Conservation (phyloP, 2,888 invertebrate species). For the Lycophotia porphyrea region DNA sequence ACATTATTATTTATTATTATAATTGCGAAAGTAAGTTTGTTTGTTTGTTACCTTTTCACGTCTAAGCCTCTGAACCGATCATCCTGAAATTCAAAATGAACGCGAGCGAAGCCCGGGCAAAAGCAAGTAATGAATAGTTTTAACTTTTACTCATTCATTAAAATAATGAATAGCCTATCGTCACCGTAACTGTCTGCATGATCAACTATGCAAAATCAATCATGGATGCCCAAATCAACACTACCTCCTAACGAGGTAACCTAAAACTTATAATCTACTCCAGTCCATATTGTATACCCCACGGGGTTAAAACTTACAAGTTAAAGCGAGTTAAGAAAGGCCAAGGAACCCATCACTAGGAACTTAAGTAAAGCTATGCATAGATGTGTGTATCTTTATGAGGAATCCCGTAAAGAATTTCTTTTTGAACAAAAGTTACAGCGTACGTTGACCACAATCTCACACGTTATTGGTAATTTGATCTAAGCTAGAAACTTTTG, state of each 20-base stretch:
- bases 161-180: not conserved
- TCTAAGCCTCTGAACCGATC: too few species aligned
- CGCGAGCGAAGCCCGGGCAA: too few species aligned
- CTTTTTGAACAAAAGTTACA: constrained; percentile 3
- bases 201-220: not conserved
- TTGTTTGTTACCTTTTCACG: too few species aligned
- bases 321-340: constrained; percentile 11
- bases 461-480: not conserved
- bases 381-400: not conserved
- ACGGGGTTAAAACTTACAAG: constrained; percentile 17
- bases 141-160: not conserved
- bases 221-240: not conserved
- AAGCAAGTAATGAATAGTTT: not conserved
- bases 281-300: not conserved
- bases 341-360: constrained; percentile 29
- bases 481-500: not conserved
- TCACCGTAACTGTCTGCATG: not conserved
- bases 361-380: not conserved
- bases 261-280: not conserved
- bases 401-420: not conserved
- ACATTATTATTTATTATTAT: too few species aligned
- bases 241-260: not conserved
- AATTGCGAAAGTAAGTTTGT: too few species aligned
- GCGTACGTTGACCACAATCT: not conserved
- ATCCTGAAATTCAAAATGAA: too few species aligned